These are phyloP conservation scores for Florisuga fusca DNA, from an alignment of 2,797 vertebrate genomes.

Conservation along the genomic window DNA sequence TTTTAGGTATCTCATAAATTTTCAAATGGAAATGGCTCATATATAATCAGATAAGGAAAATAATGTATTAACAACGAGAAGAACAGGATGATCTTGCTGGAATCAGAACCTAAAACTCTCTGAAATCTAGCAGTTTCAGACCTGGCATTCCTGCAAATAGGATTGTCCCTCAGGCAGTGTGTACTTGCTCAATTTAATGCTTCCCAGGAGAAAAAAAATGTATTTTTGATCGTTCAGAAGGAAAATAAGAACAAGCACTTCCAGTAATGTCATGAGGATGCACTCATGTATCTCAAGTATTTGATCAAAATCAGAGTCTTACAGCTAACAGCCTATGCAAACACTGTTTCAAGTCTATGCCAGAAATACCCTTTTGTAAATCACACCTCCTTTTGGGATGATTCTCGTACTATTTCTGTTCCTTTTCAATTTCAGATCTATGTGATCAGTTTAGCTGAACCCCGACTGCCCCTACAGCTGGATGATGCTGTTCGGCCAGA, in stretches of 20 bases:
- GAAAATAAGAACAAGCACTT: not conserved
- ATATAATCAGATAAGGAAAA: not conserved
- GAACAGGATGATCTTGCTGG: not conserved
- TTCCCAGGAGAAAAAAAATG: not conserved
- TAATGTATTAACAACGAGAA: not conserved
- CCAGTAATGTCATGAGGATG: not conserved
- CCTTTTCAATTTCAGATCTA: slow-evolving; percentile 88
- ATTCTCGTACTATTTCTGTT: slow-evolving; percentile 57
- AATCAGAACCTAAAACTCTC: not conserved
- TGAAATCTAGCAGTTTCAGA: not conserved
- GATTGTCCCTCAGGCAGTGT: not conserved
- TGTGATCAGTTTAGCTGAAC: slow-evolving; percentile 94
- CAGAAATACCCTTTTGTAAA: slow-evolving; percentile 53
- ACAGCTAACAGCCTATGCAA: slow-evolving; percentile 52
- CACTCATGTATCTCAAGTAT: not conserved
- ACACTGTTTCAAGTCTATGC: slow-evolving; percentile 63
- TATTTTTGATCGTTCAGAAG: not conserved
- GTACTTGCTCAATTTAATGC: not conserved
- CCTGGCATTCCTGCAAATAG: not conserved
- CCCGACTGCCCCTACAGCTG: slow-evolving; percentile 94
- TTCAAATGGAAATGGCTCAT: not conserved
- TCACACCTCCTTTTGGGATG: slow-evolving; percentile 34
- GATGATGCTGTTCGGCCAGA: slow-evolving; percentile 96
- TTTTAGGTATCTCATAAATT: not conserved
- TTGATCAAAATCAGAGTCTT: slow-evolving; percentile 37